Base-by-base conservation (phyloP, 2,113 vertebrate genomes). In the Aldabrachelys gigantea region DNA sequence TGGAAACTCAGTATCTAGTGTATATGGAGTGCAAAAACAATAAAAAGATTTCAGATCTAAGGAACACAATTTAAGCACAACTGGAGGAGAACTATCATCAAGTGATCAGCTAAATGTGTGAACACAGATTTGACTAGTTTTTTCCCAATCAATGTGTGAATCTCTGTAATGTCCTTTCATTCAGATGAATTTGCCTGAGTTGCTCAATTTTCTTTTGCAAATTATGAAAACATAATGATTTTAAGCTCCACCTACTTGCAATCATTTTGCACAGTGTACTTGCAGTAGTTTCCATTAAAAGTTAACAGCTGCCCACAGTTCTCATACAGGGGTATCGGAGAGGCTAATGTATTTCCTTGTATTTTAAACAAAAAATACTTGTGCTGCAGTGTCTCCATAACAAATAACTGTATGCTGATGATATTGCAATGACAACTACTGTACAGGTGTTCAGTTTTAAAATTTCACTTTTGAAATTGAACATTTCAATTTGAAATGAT, bases 401-500 rank as follows among this genome's bases (percentile, higher is more conserved):
- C 1, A 5, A 5, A 0, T 6, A 11, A 13, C 25, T 0, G 0
- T 0, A 4, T 8, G 6, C 31, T 7, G 12, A 29, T 0, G 1
- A 31, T 1, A 6, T 17, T 0, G 4, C 0, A 0, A 13, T 1
- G 0, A 5, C 65, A 50, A 47, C 52, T 1, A 22, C 11, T 1
- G 38, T 24, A 17, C 35, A 76, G 10, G 22, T 44, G 72, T 76
- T 12, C 11, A 44, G 0, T 0, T 1, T 21, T 0, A 0, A 69
- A 69, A n/a, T n/a, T 69, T 69, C 62, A 69, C n/a, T 69, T 62
- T 69, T 69, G 8, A 69, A 69, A n/a, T 21, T 21, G 35, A 69
- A 69, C 62, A n/a, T 69, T n/a, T 69, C 35, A 69, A n/a, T 69
- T 69, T n/a, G 62, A 69, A 69, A n/a, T 69, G 35, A n/a, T 35